Conservation (phyloP, 2,797 vertebrate species). For the Mallotus villosus region DNA sequence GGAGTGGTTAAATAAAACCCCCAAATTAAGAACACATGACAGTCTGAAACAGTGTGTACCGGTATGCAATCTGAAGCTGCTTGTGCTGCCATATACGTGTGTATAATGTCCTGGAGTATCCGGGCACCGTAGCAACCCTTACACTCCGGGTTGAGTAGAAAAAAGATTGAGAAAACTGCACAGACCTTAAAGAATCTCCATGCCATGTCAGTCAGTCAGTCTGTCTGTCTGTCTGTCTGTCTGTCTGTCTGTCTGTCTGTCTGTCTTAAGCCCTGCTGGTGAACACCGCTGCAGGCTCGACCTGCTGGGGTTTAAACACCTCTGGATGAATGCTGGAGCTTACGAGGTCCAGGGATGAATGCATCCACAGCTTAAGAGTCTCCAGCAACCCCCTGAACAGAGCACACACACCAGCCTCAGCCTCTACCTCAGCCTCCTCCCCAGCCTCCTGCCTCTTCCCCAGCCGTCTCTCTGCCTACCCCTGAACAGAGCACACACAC, state of each 20-base stretch:
- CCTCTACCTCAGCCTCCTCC: not conserved
- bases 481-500: conserved; percentile 18
- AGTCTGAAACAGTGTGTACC: too few species aligned
- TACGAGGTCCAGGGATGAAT: conserved; percentile 50
- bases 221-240: not conserved
- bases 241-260: not conserved
- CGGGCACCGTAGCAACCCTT: too few species aligned
- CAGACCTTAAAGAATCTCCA: too few species aligned
- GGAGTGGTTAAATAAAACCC: too few species aligned
- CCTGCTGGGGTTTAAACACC: conserved; percentile 62
- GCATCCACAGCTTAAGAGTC: conserved; percentile 54
- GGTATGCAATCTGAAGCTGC: too few species aligned
- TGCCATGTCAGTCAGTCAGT: too few species aligned
- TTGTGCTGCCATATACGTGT: too few species aligned
- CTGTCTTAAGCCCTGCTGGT: conserved; percentile 13
- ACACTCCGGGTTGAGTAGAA: too few species aligned
- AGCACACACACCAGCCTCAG: conserved; percentile 37
- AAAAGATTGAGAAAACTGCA: too few species aligned
- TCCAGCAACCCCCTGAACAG: conserved; percentile 38
- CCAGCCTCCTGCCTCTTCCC: conserved; percentile 4
- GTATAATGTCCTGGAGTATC: too few species aligned
- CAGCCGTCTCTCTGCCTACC: not conserved
- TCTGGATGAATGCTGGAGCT: conserved; percentile 48
- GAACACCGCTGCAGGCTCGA: conserved; percentile 41
- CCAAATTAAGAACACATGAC: too few species aligned